Evolutionary conservation across 2,113 vertebrate genomes (phyloP), one percentile per base, ranked within the genome.

Genomic region (Malurus elegans): DNA sequence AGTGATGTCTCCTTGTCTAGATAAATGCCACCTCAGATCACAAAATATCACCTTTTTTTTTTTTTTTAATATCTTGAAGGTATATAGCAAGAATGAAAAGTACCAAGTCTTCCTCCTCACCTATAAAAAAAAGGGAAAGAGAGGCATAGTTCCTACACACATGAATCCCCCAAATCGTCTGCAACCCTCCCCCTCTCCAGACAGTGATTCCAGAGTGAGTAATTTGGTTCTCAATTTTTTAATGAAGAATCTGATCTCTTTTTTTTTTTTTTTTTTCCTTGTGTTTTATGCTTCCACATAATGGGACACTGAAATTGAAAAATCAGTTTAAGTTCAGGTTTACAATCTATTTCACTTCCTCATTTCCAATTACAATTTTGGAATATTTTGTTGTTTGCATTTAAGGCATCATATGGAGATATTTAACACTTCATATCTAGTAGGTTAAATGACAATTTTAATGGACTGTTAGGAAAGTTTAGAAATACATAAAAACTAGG

Each of bases 291-390:
- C 5, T 91, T 85, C 53, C 29, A 5, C 72, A 60, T 90, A 95
- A 95, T 85, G 54, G 73, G 57, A 94, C 42, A 57, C 19, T 90
- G 89, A 96, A 94, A 94, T 40, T 87, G 71, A 65, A 91, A 94
- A 81, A 84, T 85, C 48, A 25, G 62, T 73, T 91, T 93, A 79
- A 88, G 44, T 87, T 95, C 78, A 87, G 32, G 74, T 90, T 96
- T 95, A 89, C 74, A 91, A 81, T 95, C 89, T 91, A 61, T 85
- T 93, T 96, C 65, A 54, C 70, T 95, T 94, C 73, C 61, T 89
- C 70, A 57, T 95, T 95, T 87, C 65, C 76, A 81, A 31, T 81
- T 74, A 88, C 51, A 84, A 90, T 91, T 88, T 70, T 92, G 66
- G 44, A 95, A 92, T 91, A 92, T 87, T 92, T 89, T 87, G n/a